These are phyloP conservation scores for Mesaphorura yosii DNA, from an alignment of 1,140 invertebrate species.

Conservation along the genomic window DNA sequence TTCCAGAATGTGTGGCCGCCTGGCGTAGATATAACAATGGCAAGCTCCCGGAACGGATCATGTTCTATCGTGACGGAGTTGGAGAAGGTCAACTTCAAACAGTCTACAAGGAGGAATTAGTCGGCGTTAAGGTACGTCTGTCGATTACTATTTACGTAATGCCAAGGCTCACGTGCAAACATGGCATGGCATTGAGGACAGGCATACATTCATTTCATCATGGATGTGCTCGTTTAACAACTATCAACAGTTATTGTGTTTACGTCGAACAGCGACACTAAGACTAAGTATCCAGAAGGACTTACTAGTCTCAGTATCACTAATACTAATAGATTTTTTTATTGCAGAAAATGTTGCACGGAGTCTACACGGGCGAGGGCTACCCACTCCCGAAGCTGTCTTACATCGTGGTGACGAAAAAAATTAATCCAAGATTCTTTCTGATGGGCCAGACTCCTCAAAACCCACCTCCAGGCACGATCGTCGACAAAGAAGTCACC, in stretches of 20 bases:
- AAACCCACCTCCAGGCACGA: slow-evolving; percentile 47
- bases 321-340: not conserved
- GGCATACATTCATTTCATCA: no score
- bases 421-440: slow-evolving; percentile 41
- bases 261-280: no score
- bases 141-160: not conserved
- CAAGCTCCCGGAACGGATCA: slow-evolving; percentile 29
- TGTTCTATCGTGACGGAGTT: slow-evolving; percentile 37
- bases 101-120: slow-evolving; percentile 40
- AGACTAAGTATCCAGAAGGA: no score
- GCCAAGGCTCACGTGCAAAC: no score
- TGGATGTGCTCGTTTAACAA: no score
- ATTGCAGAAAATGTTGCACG: not conserved
- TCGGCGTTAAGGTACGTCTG: slow-evolving; percentile 3
- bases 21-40: slow-evolving; percentile 8
- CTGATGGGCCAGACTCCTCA: no score
- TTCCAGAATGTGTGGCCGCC: slow-evolving; percentile 12
- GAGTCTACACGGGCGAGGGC: not conserved
- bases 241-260: no score
- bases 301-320: not conserved
- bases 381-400: slow-evolving; percentile 41
- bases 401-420: slow-evolving; percentile 46
- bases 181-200: no score
- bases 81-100: slow-evolving; percentile 42
- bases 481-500: slow-evolving; percentile 47